Conservation (phyloP, 1,140 invertebrate genomes). For the Globodera rostochiensis region DNA sequence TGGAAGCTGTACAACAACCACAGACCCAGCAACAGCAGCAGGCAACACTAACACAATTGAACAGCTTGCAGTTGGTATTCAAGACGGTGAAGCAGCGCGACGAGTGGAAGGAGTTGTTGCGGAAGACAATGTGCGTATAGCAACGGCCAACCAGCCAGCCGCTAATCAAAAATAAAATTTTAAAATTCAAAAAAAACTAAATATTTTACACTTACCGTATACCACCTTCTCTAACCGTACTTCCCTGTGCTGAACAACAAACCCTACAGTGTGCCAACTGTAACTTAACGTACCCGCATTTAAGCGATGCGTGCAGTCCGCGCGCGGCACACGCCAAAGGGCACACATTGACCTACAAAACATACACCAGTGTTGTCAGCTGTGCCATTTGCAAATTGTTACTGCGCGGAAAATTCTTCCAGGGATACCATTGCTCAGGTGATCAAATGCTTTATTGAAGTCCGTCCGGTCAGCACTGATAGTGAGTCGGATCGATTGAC, state of each 20-base stretch:
- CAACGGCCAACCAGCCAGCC: background rate
- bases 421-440: slow-evolving; percentile 69
- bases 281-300: background rate
- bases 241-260: too few relatives aligned
- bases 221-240: too few relatives aligned
- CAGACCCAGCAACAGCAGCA: background rate
- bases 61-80: slow-evolving; percentile 39
- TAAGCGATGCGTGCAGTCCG: slow-evolving; percentile 44
- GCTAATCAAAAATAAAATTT: slow-evolving; percentile 18
- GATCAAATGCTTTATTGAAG: slow-evolving; percentile 12
- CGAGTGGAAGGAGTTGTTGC: slow-evolving; percentile 39
- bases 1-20: slow-evolving; percentile 2
- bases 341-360: slow-evolving; percentile 40
- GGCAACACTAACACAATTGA: background rate
- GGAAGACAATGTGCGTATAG: slow-evolving; percentile 42
- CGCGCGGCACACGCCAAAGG: slow-evolving; percentile 30
- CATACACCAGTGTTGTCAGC: slow-evolving; percentile 67
- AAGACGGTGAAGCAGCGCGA: slow-evolving; percentile 43
- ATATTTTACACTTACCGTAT: background rate
- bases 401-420: slow-evolving; percentile 82
- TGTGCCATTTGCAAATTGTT: slow-evolving; percentile 84
- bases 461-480: too few relatives aligned
- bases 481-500: too few relatives aligned
- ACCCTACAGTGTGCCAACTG: too few relatives aligned
- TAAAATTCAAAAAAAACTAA: slow-evolving; percentile 19